phyloP scores from a whole-genome alignment of 2,797 vertebrate species.

The Tangara arthus region DNA sequence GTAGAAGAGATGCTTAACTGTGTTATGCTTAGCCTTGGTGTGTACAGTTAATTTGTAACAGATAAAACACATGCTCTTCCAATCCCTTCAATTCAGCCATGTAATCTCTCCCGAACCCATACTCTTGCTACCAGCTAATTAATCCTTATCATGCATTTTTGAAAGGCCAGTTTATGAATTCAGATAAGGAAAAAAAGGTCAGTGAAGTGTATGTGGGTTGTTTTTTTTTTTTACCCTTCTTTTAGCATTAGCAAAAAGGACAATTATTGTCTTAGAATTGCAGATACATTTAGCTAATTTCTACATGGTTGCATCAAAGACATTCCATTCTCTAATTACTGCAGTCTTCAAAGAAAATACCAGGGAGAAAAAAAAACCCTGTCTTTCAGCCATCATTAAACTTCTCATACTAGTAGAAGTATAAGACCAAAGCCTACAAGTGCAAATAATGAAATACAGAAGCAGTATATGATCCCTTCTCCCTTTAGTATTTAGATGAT shows the following conservation, averaged over 20 bases:
- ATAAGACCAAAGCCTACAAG: background rate
- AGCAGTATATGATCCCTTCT: background rate
- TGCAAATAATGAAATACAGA: background rate
- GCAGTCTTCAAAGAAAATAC: background rate
- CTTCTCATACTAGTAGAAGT: background rate
- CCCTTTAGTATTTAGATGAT: background rate
- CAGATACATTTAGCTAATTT: background rate
- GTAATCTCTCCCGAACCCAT: background rate
- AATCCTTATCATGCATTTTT: background rate
- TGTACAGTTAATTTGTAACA: background rate
- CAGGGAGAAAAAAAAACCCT: accelerated
- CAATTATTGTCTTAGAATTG: background rate
- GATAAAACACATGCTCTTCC: background rate
- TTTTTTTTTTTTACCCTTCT: background rate
- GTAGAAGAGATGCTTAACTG: background rate
- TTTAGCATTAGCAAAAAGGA: background rate
- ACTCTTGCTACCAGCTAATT: background rate
- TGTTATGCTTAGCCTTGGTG: background rate
- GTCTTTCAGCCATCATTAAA: background rate
- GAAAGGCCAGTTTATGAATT: background rate
- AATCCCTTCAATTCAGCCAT: background rate
- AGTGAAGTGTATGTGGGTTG: background rate
- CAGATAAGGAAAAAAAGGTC: background rate
- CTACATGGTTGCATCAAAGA: background rate
- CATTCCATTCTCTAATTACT: background rate